Conservation (phyloP, 2,888 invertebrate genomes). For the Eupithecia dodoneata region DNA sequence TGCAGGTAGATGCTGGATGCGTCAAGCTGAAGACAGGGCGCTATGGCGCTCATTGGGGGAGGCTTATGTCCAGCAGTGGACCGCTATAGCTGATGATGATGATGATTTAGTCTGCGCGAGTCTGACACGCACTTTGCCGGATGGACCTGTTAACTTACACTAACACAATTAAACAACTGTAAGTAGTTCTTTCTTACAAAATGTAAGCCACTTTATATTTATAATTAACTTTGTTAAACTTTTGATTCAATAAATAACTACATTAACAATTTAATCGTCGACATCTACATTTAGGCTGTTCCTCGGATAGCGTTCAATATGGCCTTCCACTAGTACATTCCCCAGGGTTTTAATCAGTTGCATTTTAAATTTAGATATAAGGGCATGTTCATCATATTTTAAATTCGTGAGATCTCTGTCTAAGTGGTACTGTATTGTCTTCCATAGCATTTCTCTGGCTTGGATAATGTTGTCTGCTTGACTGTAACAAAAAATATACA, state of each 20-base stretch:
- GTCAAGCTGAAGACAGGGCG: too few relatives aligned
- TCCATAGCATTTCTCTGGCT: conserved; percentile 78
- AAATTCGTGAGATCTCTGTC: conserved; percentile 65
- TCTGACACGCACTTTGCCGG: too few relatives aligned
- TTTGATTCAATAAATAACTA: neutral
- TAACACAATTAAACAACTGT: neutral
- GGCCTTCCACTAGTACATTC: conserved; percentile 66
- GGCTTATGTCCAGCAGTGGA: too few relatives aligned
- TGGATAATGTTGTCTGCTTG: conserved; percentile 74
- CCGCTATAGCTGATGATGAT: too few relatives aligned
- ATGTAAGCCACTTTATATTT: neutral
- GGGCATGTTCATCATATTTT: conserved; percentile 56
- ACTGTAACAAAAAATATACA: conserved; percentile 62
- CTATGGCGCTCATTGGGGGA: too few relatives aligned
- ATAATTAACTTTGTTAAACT: neutral
- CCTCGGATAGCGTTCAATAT: conserved; percentile 5
- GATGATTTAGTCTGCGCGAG: too few relatives aligned
- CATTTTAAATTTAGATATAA: conserved; percentile 60
- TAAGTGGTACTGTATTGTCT: conserved; percentile 76
- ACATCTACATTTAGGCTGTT: neutral
- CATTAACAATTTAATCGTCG: neutral
- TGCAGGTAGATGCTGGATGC: too few relatives aligned
- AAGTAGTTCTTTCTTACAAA: neutral
- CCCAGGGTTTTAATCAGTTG: conserved; percentile 65
- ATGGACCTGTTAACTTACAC: too few relatives aligned